Base-by-base conservation (phyloP, 2,888 invertebrate species). In the Phania funesta region DNA sequence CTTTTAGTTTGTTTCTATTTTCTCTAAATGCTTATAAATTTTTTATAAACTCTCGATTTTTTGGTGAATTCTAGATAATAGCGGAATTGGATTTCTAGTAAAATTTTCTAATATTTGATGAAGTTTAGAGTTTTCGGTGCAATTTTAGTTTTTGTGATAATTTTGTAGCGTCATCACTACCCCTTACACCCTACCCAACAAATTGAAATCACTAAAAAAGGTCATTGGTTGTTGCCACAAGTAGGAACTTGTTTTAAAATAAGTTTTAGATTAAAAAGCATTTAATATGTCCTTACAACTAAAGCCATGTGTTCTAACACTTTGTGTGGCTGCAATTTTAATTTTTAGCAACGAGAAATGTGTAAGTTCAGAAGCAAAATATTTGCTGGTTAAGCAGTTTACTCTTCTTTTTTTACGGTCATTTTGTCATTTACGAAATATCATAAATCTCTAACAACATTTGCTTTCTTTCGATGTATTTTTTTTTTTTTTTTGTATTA, bases 371-470 rank as follows among this genome's bases (percentile, higher is more conserved):
- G 13, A 3, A 44, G 13, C 5, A 26, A 52, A 74, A 48, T 75
- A 50, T 38, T 26, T 75, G 74, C 60, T 76, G 60, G 8, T 62
- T 60, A 24, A 62, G 76, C 76, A 4, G 29, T 67, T 76, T 58
- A 41, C 5, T 32, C 9, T 9, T n/a, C 18, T 50, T 68, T 58
- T 32, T 20, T 11, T 54, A 60, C 20, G 13, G 52, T 32, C 32
- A 29, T 32, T 24, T 38, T 78, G 71, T 73, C 71, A 78, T 78
- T 79, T 73, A 44, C 50, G 65, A 79, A 73, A 79, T 60, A 50
- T 79, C 71, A 73, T 79, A 79, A 79, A 79, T 79, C 71, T 73
- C 26, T 44, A 79, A 60, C 50, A 65, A 73, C 22, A 71, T 41
- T 60, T 62, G 9, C 60, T 32, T 73, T 65, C 11, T 32, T 50